Evolutionary conservation across 2,888 invertebrate genomes (phyloP), one percentile per base, ranked within the genome.

Genomic region (Noctua pronuba): DNA sequence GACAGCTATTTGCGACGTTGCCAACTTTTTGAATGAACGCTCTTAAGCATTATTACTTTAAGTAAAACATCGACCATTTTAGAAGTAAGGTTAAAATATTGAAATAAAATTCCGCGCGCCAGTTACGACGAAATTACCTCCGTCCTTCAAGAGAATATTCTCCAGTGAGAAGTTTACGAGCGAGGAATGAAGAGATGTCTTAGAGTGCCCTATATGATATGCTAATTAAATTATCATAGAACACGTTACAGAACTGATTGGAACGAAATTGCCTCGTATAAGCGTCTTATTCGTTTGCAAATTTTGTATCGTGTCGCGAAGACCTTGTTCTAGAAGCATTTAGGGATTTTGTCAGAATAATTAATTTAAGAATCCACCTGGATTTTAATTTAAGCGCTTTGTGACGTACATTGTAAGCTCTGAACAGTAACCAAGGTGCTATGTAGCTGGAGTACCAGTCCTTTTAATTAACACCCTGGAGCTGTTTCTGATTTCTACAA

Each of bases 141-240:
- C 16, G 2, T 13, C 16, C 6, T 77, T 76, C 46, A 55, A 31
- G 52, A 55, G 46, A 67, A 79, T 58, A 68, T 70, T 82, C 38
- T 74, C 67, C 10, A 13, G 66, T 46, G 62, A 60, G 60, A 73
- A 67, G 18, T 58, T 58, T 83, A 71, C 62, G 58, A 41, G 58
- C 49, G 16, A 44, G 3, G 31, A 78, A 73, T 71, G 71, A 79
- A 83, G 79, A 83, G 16, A 65, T 72, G 52, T 52, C 41, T 75
- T 58, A 73, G 69, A 21, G 60, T 66, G 31, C 31, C 5, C 13
- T 70, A n/a, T 70, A 66, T 83, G 21, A 69, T 55, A 75, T 83
- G 75, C 72, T 80, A 83, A 83, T 83, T 80, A 73, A 75, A 80
- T 80, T 73, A 83, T 62, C 80, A 75, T 83, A 70, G 60, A 66